Conservation (phyloP, 2,113 vertebrate species). For the Marmota flaviventris region DNA sequence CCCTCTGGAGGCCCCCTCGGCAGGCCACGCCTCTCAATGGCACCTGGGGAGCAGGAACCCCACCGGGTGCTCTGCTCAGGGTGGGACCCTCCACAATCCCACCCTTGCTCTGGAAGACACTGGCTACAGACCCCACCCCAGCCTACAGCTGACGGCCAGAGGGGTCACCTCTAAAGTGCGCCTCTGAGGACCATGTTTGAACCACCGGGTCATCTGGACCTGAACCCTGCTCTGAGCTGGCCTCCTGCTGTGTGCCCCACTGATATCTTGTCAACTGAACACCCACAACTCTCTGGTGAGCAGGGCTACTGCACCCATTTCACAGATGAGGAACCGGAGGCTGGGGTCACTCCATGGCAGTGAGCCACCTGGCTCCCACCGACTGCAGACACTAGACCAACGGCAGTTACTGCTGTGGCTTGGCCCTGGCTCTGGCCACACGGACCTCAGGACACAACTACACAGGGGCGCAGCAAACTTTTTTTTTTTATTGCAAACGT, state of each 20-base stretch:
- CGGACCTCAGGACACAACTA: neutral
- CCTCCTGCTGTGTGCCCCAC: neutral
- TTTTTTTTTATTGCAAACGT: conserved; percentile 4
- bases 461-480: neutral
- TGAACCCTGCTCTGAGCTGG: rapidly evolving
- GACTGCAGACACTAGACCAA: neutral
- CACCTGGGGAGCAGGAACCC: neutral
- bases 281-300: neutral
- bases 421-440: no score
- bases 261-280: no score
- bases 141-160: neutral
- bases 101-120: neutral
- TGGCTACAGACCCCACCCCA: neutral
- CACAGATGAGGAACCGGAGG: neutral
- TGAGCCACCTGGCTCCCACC: neutral
- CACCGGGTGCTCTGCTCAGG: neutral
- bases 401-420: neutral
- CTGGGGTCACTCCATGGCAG: neutral
- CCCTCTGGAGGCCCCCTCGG: neutral
- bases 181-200: neutral
- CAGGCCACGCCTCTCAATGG: neutral
- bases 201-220: rapidly evolving
- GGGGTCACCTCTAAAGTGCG: rapidly evolving
- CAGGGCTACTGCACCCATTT: neutral
- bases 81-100: neutral